Conservation (phyloP, 2,113 vertebrate species). For the Nanorana parkeri region DNA sequence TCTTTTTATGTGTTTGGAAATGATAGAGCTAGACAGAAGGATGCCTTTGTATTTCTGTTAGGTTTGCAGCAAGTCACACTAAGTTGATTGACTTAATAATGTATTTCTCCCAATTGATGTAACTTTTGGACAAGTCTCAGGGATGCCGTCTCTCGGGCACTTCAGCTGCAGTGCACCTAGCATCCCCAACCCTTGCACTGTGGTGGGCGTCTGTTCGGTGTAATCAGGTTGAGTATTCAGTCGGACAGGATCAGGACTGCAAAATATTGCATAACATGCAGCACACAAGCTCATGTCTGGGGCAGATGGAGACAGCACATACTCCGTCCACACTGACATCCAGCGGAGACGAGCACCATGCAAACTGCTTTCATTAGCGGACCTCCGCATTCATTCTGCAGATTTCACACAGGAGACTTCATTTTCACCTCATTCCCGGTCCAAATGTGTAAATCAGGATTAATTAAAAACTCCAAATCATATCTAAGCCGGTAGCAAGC, state of each 20-base stretch:
- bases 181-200: background rate
- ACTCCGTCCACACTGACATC: background rate
- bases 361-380: background rate
- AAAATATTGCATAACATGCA: conserved; percentile 48
- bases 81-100: background rate
- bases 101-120: background rate
- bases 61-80: too few relatives aligned
- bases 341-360: background rate
- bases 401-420: background rate
- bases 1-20: too few relatives aligned
- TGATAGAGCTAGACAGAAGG: too few relatives aligned
- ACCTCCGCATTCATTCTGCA: background rate
- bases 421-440: background rate
- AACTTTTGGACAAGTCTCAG: conserved; percentile 31
- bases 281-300: background rate
- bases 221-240: conserved; percentile 18
- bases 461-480: background rate
- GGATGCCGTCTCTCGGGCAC: background rate
- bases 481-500: background rate
- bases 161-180: background rate
- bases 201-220: conserved; percentile 5
- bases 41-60: too few relatives aligned
- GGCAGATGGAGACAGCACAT: background rate
- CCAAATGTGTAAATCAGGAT: background rate
- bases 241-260: conserved; percentile 34